These are phyloP conservation scores for Conus ventricosus DNA, from an alignment of 1,140 invertebrate genomes.

Conservation along the genomic window DNA sequence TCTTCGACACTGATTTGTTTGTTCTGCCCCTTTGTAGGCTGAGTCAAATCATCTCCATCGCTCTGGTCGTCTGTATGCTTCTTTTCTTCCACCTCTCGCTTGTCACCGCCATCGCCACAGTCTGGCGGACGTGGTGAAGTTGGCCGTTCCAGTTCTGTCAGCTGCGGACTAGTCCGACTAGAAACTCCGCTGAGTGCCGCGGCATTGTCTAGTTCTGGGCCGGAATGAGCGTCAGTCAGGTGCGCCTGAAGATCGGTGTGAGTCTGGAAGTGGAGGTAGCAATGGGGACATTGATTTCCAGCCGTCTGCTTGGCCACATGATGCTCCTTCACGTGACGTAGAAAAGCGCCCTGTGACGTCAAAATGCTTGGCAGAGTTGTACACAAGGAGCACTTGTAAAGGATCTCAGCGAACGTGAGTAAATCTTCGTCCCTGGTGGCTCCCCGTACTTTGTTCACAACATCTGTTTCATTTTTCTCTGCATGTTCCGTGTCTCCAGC, in stretches of 20 bases:
- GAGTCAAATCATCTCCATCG: no score
- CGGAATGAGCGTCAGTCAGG: constrained; percentile 28
- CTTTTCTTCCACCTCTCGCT: background rate
- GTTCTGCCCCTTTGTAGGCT: no score
- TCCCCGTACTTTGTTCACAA: background rate
- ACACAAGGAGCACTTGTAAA: constrained; percentile 68
- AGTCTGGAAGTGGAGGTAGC: constrained; percentile 60
- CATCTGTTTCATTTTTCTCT: background rate
- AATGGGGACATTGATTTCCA: constrained; percentile 48
- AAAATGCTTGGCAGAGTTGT: constrained; percentile 64
- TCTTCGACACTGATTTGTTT: background rate
- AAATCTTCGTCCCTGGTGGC: constrained; percentile 45
- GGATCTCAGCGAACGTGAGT: constrained; percentile 66
- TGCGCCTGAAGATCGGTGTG: constrained; percentile 61
- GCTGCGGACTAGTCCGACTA: background rate
- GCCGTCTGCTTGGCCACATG: constrained; percentile 51
- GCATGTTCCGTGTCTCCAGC: background rate
- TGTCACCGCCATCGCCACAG: background rate
- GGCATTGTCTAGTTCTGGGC: background rate
- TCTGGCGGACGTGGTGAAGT: background rate
- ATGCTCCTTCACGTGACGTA: constrained; percentile 57
- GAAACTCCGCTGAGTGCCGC: background rate
- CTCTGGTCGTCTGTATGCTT: background rate
- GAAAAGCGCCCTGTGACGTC: constrained; percentile 62
- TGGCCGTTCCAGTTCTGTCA: background rate